These are phyloP conservation scores for rat (Rattus norvegicus) DNA, from an alignment of 2,113 vertebrate species.

Conservation along the genomic window GRCr8 NC_086039.1:2170501-2171000, in stretches of 20 bases:
- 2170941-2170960: too few relatives aligned
- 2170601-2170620: too few relatives aligned
- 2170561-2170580: background rate
- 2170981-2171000: background rate
- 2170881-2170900: background rate
- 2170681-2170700: background rate
- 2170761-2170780: background rate
- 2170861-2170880: background rate
- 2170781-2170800: too few relatives aligned
- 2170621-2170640: background rate
- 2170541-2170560: background rate
- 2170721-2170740: background rate
- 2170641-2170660: background rate
- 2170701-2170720: background rate
- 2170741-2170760: too few relatives aligned
- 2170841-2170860: background rate
- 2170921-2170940: background rate
- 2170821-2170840: background rate
- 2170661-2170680: rapidly evolving
- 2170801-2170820: background rate
- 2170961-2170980: too few relatives aligned
- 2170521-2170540: background rate
- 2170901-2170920: background rate
- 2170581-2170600: background rate
- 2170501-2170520: background rate